These are phyloP conservation scores for Eurystomus glaucurus DNA, from an alignment of 2,797 vertebrate genomes.

Conservation along the genomic window DNA sequence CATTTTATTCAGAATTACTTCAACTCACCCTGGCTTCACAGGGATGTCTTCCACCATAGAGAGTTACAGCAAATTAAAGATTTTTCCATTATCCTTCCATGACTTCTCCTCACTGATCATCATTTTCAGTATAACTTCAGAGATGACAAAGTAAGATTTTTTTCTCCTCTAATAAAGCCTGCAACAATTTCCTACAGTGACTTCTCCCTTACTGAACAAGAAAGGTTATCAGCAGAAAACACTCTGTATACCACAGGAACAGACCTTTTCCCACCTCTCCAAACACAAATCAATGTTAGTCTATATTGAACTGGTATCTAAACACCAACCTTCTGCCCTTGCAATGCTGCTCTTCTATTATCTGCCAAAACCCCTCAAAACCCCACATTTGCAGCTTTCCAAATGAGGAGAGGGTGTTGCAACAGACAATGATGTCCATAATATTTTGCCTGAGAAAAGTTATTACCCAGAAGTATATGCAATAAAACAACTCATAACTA, in stretches of 20 bases:
- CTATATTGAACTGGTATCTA: background rate
- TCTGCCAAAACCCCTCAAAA: background rate
- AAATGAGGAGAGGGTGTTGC: background rate
- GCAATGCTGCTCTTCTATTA: background rate
- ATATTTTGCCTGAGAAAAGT: background rate
- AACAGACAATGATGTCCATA: background rate
- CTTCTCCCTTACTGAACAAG: background rate
- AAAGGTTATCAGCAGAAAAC: background rate
- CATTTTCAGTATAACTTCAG: background rate
- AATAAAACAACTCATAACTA: background rate
- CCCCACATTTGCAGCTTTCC: background rate
- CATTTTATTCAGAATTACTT: background rate
- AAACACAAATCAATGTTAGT: background rate
- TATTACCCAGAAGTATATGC: rapidly evolving
- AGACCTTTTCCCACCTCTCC: background rate
- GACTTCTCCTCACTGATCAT: background rate
- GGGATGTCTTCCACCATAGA: background rate
- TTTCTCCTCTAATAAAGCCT: background rate
- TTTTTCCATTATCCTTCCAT: background rate
- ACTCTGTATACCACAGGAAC: background rate
- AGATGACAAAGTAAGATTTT: background rate
- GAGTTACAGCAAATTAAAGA: background rate
- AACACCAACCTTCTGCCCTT: background rate
- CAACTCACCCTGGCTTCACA: background rate
- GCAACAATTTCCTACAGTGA: background rate